phyloP scores from a whole-genome alignment of 1,140 invertebrate genomes.

The Scaptomyza graminum region DNA sequence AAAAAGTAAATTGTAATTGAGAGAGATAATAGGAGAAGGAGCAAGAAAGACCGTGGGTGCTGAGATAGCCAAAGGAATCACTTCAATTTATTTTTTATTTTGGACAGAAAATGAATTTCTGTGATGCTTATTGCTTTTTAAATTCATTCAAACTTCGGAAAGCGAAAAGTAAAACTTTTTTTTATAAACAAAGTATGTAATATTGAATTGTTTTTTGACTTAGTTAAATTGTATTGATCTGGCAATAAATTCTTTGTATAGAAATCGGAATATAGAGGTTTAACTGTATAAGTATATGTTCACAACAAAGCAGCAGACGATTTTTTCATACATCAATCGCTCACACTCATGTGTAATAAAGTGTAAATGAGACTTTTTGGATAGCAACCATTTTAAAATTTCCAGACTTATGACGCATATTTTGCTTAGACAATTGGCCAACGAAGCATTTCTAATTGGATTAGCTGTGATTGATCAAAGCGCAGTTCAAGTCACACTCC shows the following conservation, averaged over 20 bases:
- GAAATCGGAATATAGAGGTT: too few species aligned
- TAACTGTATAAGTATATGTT: conserved; percentile 64
- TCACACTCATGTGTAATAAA: conserved; percentile 28
- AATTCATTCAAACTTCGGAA: too few species aligned
- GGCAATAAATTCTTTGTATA: too few species aligned
- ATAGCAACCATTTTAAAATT: conserved; percentile 11
- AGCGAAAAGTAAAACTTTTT: too few species aligned
- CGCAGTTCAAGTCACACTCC: background rate
- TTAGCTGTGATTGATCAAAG: conserved; percentile 44
- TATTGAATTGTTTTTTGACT: too few species aligned
- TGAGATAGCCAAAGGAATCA: conserved; percentile 56
- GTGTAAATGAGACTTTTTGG: conserved; percentile 20
- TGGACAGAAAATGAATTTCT: conserved; percentile 58
- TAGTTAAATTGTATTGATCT: too few species aligned
- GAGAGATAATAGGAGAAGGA: background rate
- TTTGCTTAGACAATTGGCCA: conserved; percentile 32
- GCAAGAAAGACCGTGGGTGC: background rate
- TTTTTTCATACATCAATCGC: conserved; percentile 18
- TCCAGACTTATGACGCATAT: conserved; percentile 17
- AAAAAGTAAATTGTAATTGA: background rate
- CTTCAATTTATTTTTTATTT: conserved; percentile 79
- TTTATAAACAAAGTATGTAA: too few species aligned
- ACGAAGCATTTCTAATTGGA: conserved; percentile 63
- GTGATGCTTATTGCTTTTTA: conserved; percentile 40
- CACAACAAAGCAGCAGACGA: conserved; percentile 46